phyloP scores from a whole-genome alignment of 1,140 invertebrate species.

The Nephila pilipes region DNA sequence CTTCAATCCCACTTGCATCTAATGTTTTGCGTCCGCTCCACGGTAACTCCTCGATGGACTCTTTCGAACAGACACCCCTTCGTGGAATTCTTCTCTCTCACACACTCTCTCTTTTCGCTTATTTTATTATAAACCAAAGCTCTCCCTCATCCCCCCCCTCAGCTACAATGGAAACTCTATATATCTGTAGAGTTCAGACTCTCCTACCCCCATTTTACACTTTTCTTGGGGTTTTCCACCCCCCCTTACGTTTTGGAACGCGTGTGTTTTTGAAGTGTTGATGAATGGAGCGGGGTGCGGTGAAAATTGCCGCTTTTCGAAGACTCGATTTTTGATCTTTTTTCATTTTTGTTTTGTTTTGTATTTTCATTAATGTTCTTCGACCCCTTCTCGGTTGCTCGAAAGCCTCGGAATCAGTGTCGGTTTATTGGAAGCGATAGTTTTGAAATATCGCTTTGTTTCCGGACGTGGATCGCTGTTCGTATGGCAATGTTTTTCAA shows the following conservation, averaged over 20 bases:
- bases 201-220: constrained; percentile 23
- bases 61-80: constrained; percentile 53
- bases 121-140: constrained; percentile 64
- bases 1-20: constrained; percentile 65
- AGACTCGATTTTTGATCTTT: constrained; percentile 3
- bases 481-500: no score
- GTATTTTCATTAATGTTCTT: constrained; percentile 41
- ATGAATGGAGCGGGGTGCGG: constrained; percentile 50
- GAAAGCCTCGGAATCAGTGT: background rate
- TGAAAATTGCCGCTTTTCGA: constrained; percentile 57
- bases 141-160: background rate
- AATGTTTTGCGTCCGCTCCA: constrained; percentile 64
- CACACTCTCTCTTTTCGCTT: background rate
- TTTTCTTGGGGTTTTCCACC: constrained; percentile 1
- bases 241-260: constrained; percentile 47
- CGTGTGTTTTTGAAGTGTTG: constrained; percentile 54
- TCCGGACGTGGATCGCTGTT: no score
- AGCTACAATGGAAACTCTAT: background rate
- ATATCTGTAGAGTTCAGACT: constrained; percentile 34
- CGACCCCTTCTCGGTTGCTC: background rate
- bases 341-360: background rate
- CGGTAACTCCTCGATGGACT: constrained; percentile 26
- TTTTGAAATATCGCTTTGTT: background rate
- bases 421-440: background rate
- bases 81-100: constrained; percentile 33